Conservation (phyloP, 1,140 invertebrate species). For the Hypothenemus hampei region DNA sequence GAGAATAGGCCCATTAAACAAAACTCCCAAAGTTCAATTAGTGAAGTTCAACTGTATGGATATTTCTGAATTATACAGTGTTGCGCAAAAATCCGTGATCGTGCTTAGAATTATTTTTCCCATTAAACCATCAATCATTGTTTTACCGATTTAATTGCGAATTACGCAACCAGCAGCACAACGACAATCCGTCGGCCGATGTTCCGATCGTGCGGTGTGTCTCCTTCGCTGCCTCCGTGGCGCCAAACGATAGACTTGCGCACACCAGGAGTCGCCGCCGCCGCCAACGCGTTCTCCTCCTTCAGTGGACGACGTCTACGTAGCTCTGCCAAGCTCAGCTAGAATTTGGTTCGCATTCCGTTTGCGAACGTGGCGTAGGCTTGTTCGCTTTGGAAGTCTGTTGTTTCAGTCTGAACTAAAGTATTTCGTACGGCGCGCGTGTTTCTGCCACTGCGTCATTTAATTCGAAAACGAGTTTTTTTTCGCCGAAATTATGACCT, state of each 20-base stretch:
- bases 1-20: too few relatives aligned
- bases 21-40: too few relatives aligned
- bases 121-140: not conserved
- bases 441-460: slow-evolving; percentile 18
- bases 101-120: too few relatives aligned
- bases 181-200: not conserved
- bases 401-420: not conserved
- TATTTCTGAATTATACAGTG: too few relatives aligned
- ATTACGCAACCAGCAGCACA: slow-evolving; percentile 13
- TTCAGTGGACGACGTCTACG: slow-evolving; percentile 17
- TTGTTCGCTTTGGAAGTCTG: slow-evolving; percentile 3
- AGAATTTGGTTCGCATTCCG: slow-evolving; percentile 19
- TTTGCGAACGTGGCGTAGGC: slow-evolving; percentile 10
- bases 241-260: slow-evolving; percentile 18
- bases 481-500: slow-evolving; percentile 1
- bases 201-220: slow-evolving; percentile 4
- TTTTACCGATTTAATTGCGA: slow-evolving; percentile 7
- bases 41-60: too few relatives aligned
- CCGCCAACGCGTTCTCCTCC: slow-evolving; percentile 24
- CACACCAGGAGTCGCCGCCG: slow-evolving; percentile 3
- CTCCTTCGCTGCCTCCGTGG: slow-evolving; percentile 19
- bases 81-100: not conserved
- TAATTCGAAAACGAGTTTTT: slow-evolving; percentile 12
- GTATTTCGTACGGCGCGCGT: slow-evolving; percentile 13
- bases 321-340: not conserved